Conservation (phyloP, 2,797 vertebrate species). For the Zenarchopterus dispar region DNA sequence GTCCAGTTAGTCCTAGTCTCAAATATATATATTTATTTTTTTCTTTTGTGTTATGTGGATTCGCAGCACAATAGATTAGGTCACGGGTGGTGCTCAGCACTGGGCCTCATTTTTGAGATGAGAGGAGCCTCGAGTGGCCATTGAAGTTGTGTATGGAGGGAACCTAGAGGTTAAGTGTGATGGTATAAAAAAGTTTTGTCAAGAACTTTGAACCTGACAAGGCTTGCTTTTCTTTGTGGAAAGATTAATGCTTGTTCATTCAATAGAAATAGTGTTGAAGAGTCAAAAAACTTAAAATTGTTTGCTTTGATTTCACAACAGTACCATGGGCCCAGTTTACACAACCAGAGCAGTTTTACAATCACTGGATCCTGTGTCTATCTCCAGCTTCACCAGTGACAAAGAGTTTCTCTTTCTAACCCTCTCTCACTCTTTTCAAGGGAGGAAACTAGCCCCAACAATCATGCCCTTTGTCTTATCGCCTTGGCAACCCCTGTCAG, state of each 20-base stretch:
- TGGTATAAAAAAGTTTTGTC: conserved; percentile 26
- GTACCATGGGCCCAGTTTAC: conserved; percentile 51
- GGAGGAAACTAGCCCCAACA: conserved; percentile 82
- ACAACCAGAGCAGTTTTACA: conserved; percentile 61
- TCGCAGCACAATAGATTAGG: conserved; percentile 33
- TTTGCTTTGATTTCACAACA: conserved; percentile 20
- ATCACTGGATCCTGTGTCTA: conserved; percentile 80
- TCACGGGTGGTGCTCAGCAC: conserved; percentile 42
- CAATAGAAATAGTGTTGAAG: not conserved
- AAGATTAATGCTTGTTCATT: not conserved
- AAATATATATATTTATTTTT: conserved; percentile 10
- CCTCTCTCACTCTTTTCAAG: conserved; percentile 76
- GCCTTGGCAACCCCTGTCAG: conserved; percentile 81
- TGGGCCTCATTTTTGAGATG: conserved; percentile 23
- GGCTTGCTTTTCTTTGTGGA: not conserved
- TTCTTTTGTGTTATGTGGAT: conserved; percentile 13
- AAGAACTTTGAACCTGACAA: conserved; percentile 10
- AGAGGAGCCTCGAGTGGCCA: conserved; percentile 47
- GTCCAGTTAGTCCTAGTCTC: conserved; percentile 22
- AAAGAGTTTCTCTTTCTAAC: conserved; percentile 75
- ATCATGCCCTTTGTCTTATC: conserved; percentile 84
- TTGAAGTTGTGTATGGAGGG: conserved; percentile 38
- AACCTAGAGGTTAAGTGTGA: conserved; percentile 51
- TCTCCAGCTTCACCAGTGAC: conserved; percentile 74
- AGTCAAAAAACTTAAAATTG: conserved; percentile 19